Evolutionary conservation across 2,888 invertebrate genomes (phyloP), one percentile per base, ranked within the genome.

Genomic region (Phanerotoma sp.): DNA sequence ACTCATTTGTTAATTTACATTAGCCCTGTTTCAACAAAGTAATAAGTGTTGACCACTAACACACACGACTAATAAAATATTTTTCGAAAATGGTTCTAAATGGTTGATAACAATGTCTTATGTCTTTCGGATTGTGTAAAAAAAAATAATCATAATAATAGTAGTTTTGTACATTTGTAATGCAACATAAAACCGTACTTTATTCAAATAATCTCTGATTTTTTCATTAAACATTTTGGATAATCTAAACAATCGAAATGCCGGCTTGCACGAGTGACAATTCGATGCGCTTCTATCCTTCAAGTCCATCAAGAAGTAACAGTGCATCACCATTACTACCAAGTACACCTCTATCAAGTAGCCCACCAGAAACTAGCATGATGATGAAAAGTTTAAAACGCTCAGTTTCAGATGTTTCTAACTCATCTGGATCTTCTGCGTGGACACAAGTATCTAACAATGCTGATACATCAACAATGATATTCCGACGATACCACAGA

Each of bases 201-300:
- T 15, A 45, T 16, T 30, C 5, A 13, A 15, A 4, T 45, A 10
- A 15, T 25, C 5, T 15, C 5, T 11, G 1, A 16, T 15, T 45
- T 45, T 45, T 45, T 11, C 9, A 20, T 30, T 13, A 21, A 16
- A 25, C 7, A 2, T 56, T 18, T 45, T 9, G 10, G 44, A 13
- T 15, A 13, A 22, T n/a, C 1, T 18, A 41, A 25, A 51, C 52
- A 54, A 40, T 3, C 73, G 78, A 75, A 73, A 87, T 87, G 87
- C 87, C 87, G 75, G 84, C 85, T 66, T 85, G 85, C 70, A 81
- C 84, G 68, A 82, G 84, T 63, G 87, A 87, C 72, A 86, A 81
- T 73, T 69, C 79, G 33, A 77, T 81, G 56, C 83, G 83, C 74
- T 81, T 83, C 63, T 81, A 81, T 79, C 75, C 79, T 7, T 78